These are phyloP conservation scores for Coracias cyanogaster DNA, from an alignment of 2,797 vertebrate genomes.

Conservation along the genomic window DNA sequence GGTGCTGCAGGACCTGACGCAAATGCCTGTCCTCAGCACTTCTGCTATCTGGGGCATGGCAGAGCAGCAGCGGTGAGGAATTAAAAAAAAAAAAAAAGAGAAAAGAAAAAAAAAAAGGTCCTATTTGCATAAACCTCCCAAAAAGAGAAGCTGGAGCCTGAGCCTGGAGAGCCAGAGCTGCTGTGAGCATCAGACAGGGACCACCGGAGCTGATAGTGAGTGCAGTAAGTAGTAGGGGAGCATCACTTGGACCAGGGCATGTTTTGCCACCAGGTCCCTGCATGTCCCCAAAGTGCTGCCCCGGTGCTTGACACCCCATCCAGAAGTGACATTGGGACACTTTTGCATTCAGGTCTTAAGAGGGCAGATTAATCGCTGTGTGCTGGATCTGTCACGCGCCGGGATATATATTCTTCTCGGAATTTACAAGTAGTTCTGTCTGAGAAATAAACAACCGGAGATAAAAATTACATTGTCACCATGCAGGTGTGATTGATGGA, in stretches of 20 bases:
- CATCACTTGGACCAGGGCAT: background rate
- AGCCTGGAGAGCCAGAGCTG: background rate
- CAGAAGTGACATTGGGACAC: slow-evolving; percentile 32
- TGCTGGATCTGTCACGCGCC: slow-evolving; percentile 77
- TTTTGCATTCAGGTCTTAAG: slow-evolving; percentile 69
- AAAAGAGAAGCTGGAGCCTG: slow-evolving; percentile 10
- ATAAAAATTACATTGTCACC: slow-evolving; percentile 85
- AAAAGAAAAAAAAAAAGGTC: background rate
- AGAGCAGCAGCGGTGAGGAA: background rate
- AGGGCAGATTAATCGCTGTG: slow-evolving; percentile 80
- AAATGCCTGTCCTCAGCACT: slow-evolving; percentile 64
- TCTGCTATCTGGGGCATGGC: slow-evolving; percentile 68
- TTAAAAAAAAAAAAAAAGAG: background rate
- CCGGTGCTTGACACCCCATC: background rate
- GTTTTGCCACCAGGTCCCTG: background rate
- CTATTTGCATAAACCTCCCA: slow-evolving; percentile 60
- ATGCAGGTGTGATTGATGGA: slow-evolving; percentile 80
- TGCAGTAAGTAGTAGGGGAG: background rate
- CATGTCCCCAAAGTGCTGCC: background rate
- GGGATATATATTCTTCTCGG: slow-evolving; percentile 80
- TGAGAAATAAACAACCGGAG: slow-evolving; percentile 83
- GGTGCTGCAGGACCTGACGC: slow-evolving; percentile 41
- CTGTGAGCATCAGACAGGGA: background rate
- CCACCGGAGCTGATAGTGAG: accelerated
- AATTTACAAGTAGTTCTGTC: slow-evolving; percentile 84